Evolutionary conservation across 2,797 vertebrate species (phyloP), one percentile per base, ranked within the genome.

Genomic region (Pristis pectinata): DNA sequence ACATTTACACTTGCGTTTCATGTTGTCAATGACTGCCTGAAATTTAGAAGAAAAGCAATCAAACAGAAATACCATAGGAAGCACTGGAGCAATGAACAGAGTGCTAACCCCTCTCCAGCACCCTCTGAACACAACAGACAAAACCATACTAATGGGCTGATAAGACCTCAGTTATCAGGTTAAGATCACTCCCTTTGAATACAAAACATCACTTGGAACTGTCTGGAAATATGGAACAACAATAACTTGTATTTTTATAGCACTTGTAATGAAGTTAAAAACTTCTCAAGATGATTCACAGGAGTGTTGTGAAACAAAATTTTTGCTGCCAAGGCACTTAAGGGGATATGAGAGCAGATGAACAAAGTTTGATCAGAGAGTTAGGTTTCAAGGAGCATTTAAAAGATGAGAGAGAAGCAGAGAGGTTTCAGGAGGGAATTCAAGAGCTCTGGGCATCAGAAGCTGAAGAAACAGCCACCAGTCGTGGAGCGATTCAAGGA

Each of bases 1-100:
- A 95, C 98, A 99, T 96, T 98, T 99, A 96, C 98, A 99, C 96
- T 98, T 98, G 95, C 97, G 98, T 96, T 98, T 98, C 97, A 98
- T 98, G 97, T 98, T 98, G 96, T 99, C 98, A 15, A 97, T 98
- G 95, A 99, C 98, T 95, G 98, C 96, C 98, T 99, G 97, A 94
- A 95, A 94, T 82, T 24, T 85, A 72, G 67, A 53, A 74, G 80
- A 94, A 94, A 72, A 41, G 64, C 11, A 83, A 27, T 56, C 95
- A 92, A 94, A 82, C 82, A 8, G 67, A 83, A 91, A 70, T 11
- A 61, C 49, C 64, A 13, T 70, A 85, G 95, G 95, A 9, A 85
- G 72, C n/a, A 87, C 85, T 67, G 24, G 44, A 30, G 80, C 41
- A 56, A 77, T n/a, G 49, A 77, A 72, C 24, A 53, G 67, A 93